Evolutionary conservation across 2,797 vertebrate species (phyloP).

Genomic region (Peromyscus nudipes): DNA sequence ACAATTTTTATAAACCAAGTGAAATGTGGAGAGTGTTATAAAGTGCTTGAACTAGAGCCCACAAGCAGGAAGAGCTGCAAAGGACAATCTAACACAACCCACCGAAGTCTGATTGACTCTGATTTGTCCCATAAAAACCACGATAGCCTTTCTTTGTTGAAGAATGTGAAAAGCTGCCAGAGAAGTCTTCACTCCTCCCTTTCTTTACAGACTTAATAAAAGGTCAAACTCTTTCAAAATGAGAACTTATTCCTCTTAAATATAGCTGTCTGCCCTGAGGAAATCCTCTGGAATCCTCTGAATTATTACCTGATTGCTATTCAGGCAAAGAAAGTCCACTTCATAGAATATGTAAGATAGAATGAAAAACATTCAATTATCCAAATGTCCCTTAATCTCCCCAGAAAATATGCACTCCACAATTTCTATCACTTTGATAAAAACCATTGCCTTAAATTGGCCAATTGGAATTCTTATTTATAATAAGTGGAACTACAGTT

Average conservation of each 20-base stretch:
- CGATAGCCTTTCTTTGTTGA: slow-evolving; percentile 51
- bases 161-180: slow-evolving; percentile 28
- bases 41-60: neutral
- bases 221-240: slow-evolving; percentile 67
- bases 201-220: slow-evolving; percentile 63
- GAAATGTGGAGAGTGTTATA: neutral
- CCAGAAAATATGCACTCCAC: slow-evolving; percentile 17
- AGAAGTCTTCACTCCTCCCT: slow-evolving; percentile 13
- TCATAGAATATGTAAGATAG: slow-evolving; percentile 24
- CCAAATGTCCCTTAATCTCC: slow-evolving; percentile 4
- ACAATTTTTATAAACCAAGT: slow-evolving; percentile 50
- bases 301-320: slow-evolving; percentile 66
- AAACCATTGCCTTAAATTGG: slow-evolving; percentile 26
- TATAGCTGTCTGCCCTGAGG: neutral
- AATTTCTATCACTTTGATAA: neutral
- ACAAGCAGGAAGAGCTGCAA: neutral
- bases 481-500: slow-evolving; percentile 82
- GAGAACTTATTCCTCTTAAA: slow-evolving; percentile 19
- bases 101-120: neutral
- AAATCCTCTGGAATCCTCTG: slow-evolving; percentile 40
- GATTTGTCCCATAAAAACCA: slow-evolving; percentile 46
- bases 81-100: neutral
- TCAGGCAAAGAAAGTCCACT: neutral
- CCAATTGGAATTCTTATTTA: slow-evolving; percentile 77
- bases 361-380: slow-evolving; percentile 60